Evolutionary conservation across 2,888 invertebrate genomes (phyloP).

Genomic region (Endomychus coccineus): DNA sequence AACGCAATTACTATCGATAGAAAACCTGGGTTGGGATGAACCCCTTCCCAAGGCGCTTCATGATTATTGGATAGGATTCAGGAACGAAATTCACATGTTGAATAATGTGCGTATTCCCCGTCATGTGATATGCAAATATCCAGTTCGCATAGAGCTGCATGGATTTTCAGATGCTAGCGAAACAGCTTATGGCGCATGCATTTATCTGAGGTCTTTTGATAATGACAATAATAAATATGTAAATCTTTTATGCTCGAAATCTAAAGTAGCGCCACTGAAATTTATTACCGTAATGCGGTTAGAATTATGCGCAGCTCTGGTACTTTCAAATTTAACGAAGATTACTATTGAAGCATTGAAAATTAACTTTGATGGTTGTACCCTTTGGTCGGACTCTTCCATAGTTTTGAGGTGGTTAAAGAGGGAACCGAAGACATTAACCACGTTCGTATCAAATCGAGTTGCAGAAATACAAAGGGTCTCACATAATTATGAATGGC

Average conservation of each 20-base stretch:
- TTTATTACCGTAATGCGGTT: slow-evolving; percentile 19
- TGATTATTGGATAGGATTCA: slow-evolving; percentile 17
- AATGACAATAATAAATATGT: slow-evolving; percentile 6
- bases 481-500: slow-evolving; percentile 10
- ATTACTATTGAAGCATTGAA: not conserved
- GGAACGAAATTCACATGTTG: slow-evolving; percentile 6
- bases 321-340: slow-evolving; percentile 10
- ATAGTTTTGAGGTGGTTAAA: slow-evolving; percentile 14
- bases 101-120: slow-evolving; percentile 17
- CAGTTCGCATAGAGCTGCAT: slow-evolving; percentile 20
- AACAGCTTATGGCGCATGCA: slow-evolving; percentile 21
- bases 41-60: slow-evolving; percentile 12
- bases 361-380: not conserved
- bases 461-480: slow-evolving; percentile 11
- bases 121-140: slow-evolving; percentile 5
- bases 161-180: slow-evolving; percentile 24
- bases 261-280: slow-evolving; percentile 23
- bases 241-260: slow-evolving; percentile 20
- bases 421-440: slow-evolving; percentile 7
- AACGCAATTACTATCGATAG: slow-evolving; percentile 22
- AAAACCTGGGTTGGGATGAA: slow-evolving; percentile 23
- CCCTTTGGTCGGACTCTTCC: slow-evolving; percentile 17
- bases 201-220: slow-evolving; percentile 18
- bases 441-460: slow-evolving; percentile 14
- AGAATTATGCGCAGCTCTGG: slow-evolving; percentile 21